Evolutionary conservation across 2,113 vertebrate species (phyloP).

Genomic region (Raja brachyura): DNA sequence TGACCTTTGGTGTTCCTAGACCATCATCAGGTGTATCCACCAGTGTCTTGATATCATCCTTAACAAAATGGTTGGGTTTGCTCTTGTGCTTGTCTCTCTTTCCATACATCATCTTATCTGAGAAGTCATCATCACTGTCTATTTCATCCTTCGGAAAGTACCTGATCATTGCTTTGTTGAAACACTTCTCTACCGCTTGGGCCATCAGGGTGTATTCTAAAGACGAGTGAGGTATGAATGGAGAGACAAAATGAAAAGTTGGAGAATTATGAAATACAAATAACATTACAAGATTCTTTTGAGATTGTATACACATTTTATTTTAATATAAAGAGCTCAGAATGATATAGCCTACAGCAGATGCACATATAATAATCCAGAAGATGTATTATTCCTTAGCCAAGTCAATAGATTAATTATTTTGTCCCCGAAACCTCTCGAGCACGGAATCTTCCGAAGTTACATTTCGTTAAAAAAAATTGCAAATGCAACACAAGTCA

Average conservation of each 20-base stretch:
- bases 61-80: neutral
- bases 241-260: neutral
- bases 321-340: neutral
- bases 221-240: too few relatives aligned
- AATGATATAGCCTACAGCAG: neutral
- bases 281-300: neutral
- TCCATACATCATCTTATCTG: neutral
- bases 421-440: neutral
- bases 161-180: constrained; percentile 37
- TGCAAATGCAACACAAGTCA: neutral
- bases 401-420: neutral
- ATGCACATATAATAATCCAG: neutral
- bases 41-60: neutral
- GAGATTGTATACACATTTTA: neutral
- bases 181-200: constrained; percentile 18
- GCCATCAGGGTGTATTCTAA: constrained; percentile 40
- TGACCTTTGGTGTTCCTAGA: neutral
- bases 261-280: neutral
- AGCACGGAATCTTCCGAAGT: neutral
- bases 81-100: constrained; percentile 25
- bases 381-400: neutral
- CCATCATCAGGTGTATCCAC: neutral
- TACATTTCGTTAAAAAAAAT: neutral
- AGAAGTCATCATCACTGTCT: constrained; percentile 35
- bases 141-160: constrained; percentile 39